Evolutionary conservation across 2,888 invertebrate species (phyloP).

Genomic region (Eugnorisma glareosa): DNA sequence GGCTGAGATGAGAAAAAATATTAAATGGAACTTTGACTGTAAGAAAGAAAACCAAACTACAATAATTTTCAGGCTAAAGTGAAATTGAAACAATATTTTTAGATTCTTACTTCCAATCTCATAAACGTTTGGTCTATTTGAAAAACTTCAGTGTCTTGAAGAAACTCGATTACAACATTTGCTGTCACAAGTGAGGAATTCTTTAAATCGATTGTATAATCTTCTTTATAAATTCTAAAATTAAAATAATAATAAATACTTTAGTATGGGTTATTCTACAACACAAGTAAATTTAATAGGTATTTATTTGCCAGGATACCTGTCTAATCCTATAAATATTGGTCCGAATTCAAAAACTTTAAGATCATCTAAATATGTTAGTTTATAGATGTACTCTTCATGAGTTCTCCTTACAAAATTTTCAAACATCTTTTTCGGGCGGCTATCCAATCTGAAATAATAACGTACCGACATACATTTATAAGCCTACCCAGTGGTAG

Average conservation of each 20-base stretch:
- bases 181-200: constrained; percentile 90
- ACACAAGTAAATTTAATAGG: not conserved
- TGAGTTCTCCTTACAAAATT: constrained; percentile 83
- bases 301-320: constrained; percentile 71
- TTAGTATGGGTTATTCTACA: not conserved
- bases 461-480: not conserved
- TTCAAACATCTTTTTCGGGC: constrained; percentile 88
- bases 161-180: constrained; percentile 85
- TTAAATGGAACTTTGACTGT: not conserved
- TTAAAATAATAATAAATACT: not conserved
- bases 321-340: constrained; percentile 82
- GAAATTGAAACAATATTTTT: not conserved
- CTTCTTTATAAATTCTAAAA: constrained; percentile 86
- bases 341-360: constrained; percentile 87
- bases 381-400: constrained; percentile 83
- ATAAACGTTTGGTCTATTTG: constrained; percentile 81
- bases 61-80: not conserved
- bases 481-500: not conserved
- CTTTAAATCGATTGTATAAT: constrained; percentile 86
- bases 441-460: constrained; percentile 82
- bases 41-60: not conserved
- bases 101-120: constrained; percentile 76
- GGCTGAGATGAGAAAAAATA: constrained; percentile 73
- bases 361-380: constrained; percentile 84
- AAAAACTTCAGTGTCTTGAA: constrained; percentile 85